Evolutionary conservation across 2,888 invertebrate genomes (phyloP), one percentile per base, ranked within the genome.

Genomic region (Lordiphosa andalusiaca): DNA sequence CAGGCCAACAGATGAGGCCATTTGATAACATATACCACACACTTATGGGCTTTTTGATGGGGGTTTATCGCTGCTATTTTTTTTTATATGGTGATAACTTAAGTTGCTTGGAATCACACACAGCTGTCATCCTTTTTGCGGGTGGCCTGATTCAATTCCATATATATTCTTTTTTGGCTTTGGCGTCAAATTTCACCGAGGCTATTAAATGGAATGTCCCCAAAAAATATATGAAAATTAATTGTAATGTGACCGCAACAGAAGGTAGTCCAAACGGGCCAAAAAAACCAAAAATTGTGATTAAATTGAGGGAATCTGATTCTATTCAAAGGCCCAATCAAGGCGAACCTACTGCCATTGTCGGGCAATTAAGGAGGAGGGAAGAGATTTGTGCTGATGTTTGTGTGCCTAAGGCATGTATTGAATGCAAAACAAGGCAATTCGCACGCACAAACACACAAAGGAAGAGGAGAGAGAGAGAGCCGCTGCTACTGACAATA

Each of bases 121-220:
- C 78, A 80, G 78, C 84, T 80, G 78, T 78, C 78, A 69, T 48
- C 63, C 56, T 63, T 63, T 38, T 54, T 64, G 38, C 56, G 62
- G 67, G 61, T 73, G 75, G 56, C 48, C 73, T 80, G 84, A 76
- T 80, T 77, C 36, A 16, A 70, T 75, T 58, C 63, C 58, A 52
- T 58, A 50, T 63, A 81, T 21, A 62, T 81, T 73, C 71, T 61
- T 61, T 73, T 73, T 61, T 61, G 61, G 65, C 30, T 68, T 54
- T 71, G 53, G 69, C 72, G 71, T 72, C 57, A 55, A 66, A 75
- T 63, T 71, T 21, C 21, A 21, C 53, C 47, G 33, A 16, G 48
- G 63, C 55, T 63, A 64, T 62, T 55, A 64, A 64, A 52, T 19
- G 42, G 13, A 38, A 49, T 39, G 49, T 16, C 25, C 49, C n/a